Percentiles rank a stretch among this genome's conserved stretches.
Evolutionary conservation across 1,140 invertebrate species (phyloP).

Genomic region (Episyrphus balteatus): DNA sequence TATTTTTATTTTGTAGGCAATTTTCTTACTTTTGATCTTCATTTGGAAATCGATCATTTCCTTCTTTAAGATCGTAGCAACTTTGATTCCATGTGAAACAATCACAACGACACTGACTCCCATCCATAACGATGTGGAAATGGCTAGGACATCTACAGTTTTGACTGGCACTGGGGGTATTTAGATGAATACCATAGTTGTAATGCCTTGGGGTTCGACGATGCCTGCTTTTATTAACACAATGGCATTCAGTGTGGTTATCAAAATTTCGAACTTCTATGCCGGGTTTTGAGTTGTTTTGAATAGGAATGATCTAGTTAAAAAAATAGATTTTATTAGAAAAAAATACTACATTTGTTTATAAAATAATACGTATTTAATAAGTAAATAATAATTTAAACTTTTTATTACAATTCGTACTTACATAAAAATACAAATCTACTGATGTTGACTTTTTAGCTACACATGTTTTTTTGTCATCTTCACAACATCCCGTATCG

Average conservation of each 20-base stretch:
- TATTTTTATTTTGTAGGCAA: no score
- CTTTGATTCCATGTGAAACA: no score
- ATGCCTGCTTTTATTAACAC: constrained; percentile 10
- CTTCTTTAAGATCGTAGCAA: no score
- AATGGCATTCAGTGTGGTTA: constrained; percentile 29
- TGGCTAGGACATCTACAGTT: neutral
- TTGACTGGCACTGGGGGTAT: neutral
- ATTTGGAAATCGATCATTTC: no score
- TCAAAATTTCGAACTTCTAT: no score
- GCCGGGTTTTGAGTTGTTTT: neutral
- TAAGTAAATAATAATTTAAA: no score
- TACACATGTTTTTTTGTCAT: constrained; percentile 46
- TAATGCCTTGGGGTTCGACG: no score
- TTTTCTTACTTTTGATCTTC: no score
- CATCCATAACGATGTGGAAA: neutral
- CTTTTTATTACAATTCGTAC: neutral
- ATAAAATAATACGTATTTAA: no score
- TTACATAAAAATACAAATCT: constrained; percentile 14
- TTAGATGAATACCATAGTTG: no score
- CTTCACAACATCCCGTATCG: constrained; percentile 58
- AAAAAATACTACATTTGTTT: neutral
- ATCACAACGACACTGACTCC: no score
- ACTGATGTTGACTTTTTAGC: constrained; percentile 16
- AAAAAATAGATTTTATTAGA: neutral
- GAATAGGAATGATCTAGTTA: constrained; percentile 2